Conservation (phyloP, 2,888 invertebrate genomes). For the Zygaena filipendulae region DNA sequence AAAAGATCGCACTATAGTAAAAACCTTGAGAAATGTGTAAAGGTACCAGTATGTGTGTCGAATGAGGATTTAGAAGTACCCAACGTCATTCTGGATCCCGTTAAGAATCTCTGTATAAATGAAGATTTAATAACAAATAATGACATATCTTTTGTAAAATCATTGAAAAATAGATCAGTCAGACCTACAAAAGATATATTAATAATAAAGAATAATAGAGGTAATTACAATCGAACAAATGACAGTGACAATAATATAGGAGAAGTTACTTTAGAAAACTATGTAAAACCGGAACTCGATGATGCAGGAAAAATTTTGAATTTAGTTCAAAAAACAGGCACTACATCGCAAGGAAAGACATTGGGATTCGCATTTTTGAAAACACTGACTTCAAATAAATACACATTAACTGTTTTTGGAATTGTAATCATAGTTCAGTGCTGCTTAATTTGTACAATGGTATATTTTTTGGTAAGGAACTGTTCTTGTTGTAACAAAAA, state of each 20-base stretch:
- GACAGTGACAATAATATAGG: conserved; percentile 3
- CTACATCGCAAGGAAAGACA: not conserved
- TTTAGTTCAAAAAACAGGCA: no score
- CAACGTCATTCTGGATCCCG: conserved; percentile 29
- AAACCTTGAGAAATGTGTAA: conserved; percentile 27
- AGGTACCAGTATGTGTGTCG: conserved; percentile 26
- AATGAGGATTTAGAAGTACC: conserved; percentile 20
- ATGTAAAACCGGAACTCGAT: not conserved
- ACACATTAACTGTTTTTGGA: conserved; percentile 23
- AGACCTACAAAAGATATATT: conserved; percentile 31
- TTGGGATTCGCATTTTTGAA: not conserved
- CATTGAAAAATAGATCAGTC: conserved; percentile 16
- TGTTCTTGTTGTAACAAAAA: conserved; percentile 27
- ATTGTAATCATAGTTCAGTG: conserved; percentile 34
- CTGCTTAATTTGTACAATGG: conserved; percentile 33
- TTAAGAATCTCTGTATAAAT: conserved; percentile 30
- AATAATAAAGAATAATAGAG: conserved; percentile 23
- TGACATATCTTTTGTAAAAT: conserved; percentile 35
- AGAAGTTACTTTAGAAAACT: not conserved
- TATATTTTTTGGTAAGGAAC: conserved; percentile 27
- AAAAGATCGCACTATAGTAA: conserved; percentile 29
- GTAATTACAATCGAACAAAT: conserved; percentile 1
- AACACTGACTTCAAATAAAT: conserved; percentile 20
- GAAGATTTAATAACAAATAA: conserved; percentile 23
- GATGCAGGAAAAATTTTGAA: no score